These are phyloP conservation scores for Thermophis baileyi DNA, from an alignment of 2,113 vertebrate genomes.

Conservation along the genomic window DNA sequence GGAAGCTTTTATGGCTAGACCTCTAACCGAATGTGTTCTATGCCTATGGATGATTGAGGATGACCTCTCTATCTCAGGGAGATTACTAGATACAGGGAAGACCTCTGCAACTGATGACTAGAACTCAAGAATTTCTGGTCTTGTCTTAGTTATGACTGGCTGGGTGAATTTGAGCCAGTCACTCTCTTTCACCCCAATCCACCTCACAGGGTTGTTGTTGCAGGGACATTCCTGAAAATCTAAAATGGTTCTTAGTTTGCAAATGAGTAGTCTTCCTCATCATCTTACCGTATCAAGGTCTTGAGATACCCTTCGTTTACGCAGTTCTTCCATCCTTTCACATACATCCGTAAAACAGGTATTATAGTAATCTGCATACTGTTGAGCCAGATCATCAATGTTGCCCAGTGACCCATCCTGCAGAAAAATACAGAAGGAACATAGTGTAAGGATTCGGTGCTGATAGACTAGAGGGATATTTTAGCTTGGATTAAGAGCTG, in stretches of 20 bases:
- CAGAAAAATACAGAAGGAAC: conserved; percentile 12
- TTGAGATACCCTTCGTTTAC: conserved; percentile 87
- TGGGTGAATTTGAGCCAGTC: neutral
- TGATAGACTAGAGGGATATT: too few species aligned
- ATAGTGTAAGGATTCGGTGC: neutral
- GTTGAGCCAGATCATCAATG: conserved; percentile 95
- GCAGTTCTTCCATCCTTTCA: conserved; percentile 96
- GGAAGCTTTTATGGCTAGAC: too few species aligned
- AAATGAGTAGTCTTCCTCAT: neutral
- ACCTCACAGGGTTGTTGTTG: neutral
- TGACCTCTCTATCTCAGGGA: neutral
- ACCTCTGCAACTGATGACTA: neutral
- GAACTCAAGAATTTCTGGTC: neutral
- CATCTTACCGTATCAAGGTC: conserved; percentile 86
- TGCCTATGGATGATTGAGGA: neutral
- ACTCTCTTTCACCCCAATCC: neutral
- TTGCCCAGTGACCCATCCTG: conserved; percentile 96
- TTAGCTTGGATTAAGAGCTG: too few species aligned
- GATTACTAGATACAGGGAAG: neutral
- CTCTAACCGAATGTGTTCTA: neutral
- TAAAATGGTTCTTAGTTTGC: neutral
- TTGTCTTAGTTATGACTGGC: neutral
- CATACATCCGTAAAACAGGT: conserved; percentile 92
- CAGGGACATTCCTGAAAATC: neutral
- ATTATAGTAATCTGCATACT: conserved; percentile 96